Base-by-base conservation (phyloP, 37 sponge, comb jelly and placozoan genomes). In the Hexactinellida sp. region DNA sequence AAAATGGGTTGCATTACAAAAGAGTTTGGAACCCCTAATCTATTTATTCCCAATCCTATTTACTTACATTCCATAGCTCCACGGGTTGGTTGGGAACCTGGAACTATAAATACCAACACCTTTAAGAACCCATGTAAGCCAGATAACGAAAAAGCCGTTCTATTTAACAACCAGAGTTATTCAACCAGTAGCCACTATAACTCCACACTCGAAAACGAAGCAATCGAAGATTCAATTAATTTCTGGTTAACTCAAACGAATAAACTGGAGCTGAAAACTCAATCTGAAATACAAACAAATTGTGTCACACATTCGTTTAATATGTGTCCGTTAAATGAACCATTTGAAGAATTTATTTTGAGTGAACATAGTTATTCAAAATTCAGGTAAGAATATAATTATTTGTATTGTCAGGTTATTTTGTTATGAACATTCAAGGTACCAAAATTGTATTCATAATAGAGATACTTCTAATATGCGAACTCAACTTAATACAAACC, bases 301-400 rank as follows among this genome's bases (percentile, higher is more conserved):
- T n/a, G n/a, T n/a, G n/a, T n/a, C n/a, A n/a, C n/a, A n/a, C 5
- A 41, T 41, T 5, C 47, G 5, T 5, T 41, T 41, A 13, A 41
- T 5, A 41, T 41, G 47, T 41, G 47, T 41, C 13, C 47, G 5
- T 5, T 63, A 7, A 10, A 28, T 10, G 5, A 63, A 10, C 30
- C 30, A 3, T 10, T n/a, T 63, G 76, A 63, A 23, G 76, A 25
- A 25, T 63, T 5, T 63, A 63, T 63, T 63, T n/a, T 63, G 30
- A n/a, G 28, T 25, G 76, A 63, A n/a, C 76, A 63, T n/a, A 63
- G 76, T 63, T 63, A 63, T 63, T 25, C 28, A 10, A 63, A 63
- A n/a, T n/a, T 63, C 28, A 63, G 76, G 76, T 63, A 47, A 47
- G 52, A 47, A n/a, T n/a, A n/a, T n/a, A n/a, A n/a, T n/a, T n/a